Evolutionary conservation across 2,888 invertebrate genomes (phyloP).

Genomic region (Didymodactylos carnosus): DNA sequence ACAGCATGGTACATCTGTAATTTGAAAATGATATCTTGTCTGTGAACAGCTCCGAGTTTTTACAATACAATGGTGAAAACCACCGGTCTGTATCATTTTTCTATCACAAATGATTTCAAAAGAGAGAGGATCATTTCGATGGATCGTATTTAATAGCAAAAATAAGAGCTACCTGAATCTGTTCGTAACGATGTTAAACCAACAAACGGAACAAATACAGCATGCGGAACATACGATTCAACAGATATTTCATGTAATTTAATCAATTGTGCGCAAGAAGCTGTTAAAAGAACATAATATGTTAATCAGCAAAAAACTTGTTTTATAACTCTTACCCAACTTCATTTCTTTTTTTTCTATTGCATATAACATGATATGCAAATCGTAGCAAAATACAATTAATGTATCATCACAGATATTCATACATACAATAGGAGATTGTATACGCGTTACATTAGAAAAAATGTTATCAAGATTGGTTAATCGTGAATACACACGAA

Average conservation of each 20-base stretch:
- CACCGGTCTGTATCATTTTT: too few relatives aligned
- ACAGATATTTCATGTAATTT: slow-evolving; percentile 48
- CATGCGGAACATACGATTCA: slow-evolving; percentile 73
- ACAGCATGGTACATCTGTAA: too few relatives aligned
- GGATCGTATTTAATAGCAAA: too few relatives aligned
- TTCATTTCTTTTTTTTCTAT: slow-evolving; percentile 29
- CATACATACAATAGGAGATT: slow-evolving; percentile 60
- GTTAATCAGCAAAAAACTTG: too few relatives aligned
- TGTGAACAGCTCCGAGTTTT: too few relatives aligned
- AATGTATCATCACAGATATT: slow-evolving; percentile 58
- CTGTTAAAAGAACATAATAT: too few relatives aligned
- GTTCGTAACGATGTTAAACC: slow-evolving; percentile 64
- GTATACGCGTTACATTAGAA: slow-evolving; percentile 59
- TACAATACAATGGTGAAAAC: too few relatives aligned
- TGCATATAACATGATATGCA: slow-evolving; percentile 36
- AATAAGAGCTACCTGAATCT: slow-evolving; percentile 33
- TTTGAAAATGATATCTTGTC: too few relatives aligned
- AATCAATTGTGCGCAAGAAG: slow-evolving; percentile 22
- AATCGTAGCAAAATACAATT: slow-evolving; percentile 58
- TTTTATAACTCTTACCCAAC: too few relatives aligned
- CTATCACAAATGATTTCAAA: too few relatives aligned
- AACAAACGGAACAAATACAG: slow-evolving; percentile 81
- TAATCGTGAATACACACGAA: slow-evolving; percentile 76
- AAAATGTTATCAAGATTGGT: slow-evolving; percentile 72
- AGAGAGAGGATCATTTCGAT: too few relatives aligned